Evolutionary conservation across 2,888 invertebrate species (phyloP), one percentile per base, ranked within the genome.

Genomic region (Agrotis clavis): DNA sequence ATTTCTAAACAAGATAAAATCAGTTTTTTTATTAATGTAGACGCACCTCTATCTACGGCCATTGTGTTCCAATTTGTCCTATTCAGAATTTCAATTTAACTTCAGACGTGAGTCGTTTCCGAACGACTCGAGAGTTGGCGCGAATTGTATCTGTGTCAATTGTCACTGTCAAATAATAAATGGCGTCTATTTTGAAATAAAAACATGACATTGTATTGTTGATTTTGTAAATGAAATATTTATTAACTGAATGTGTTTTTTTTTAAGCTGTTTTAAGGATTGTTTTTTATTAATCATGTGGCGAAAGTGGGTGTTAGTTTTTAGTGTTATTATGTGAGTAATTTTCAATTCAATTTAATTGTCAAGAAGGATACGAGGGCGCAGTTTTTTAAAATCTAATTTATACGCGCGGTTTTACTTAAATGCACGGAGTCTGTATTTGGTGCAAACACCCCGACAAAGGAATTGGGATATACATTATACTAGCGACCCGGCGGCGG

Each of bases 61-160:
- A 69, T 77, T 81, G 57, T 71, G 50, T 21, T 51, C 30, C 25
- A 47, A 64, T 64, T 65, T 21, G n/a, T 25, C n/a, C 47, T 25
- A 60, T 63, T 63, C 45, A 19, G 51, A 81, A 67, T 67, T 18
- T 48, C 72, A 73, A 82, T 72, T n/a, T 41, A 61, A 25, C 14
- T 48, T 1, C 30, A 30, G 41, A 54, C 67, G 71, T 73, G 60
- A 5, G n/a, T 11, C 41, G 59, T 65, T 70, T 72, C 19, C 19
- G 69, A 69, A 80, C 79, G 63, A 53, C 16, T 63, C 25, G 18
- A 50, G 25, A 69, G 16, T 64, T 63, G 66, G 19, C 73, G 81
- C 62, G n/a, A 50, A 47, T 13, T 4, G 2, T 16, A 2, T 41
- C 11, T 4, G 1, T n/a, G 18, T 71, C 74, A 71, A 13, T 57